A percentile compares a stretch with the other conserved stretches of the same genome.
These are phyloP conservation scores for Heliconius erato DNA, from an alignment of 2,888 invertebrate genomes.

Conservation along the genomic window DNA sequence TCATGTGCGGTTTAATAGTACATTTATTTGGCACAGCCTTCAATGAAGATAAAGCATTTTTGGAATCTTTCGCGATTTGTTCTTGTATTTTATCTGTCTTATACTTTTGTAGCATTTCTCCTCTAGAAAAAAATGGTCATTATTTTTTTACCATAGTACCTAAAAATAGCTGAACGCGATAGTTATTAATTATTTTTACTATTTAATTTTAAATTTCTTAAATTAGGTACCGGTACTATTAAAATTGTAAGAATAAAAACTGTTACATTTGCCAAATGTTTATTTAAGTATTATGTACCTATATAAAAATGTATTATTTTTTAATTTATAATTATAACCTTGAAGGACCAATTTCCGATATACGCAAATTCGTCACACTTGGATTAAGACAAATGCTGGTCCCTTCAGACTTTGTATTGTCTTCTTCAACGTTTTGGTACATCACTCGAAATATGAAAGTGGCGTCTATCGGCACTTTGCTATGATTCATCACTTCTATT, in stretches of 20 bases:
- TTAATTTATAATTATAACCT: slow-evolving; percentile 59
- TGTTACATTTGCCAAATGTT: no score
- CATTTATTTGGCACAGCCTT: slow-evolving; percentile 75
- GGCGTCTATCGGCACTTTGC: slow-evolving; percentile 83
- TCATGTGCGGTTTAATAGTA: slow-evolving; percentile 70
- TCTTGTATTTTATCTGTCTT: slow-evolving; percentile 69
- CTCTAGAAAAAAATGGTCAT: slow-evolving; percentile 61
- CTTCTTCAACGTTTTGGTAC: slow-evolving; percentile 68
- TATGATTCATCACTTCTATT: slow-evolving; percentile 86
- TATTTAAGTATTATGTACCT: no score
- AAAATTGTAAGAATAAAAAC: no score
- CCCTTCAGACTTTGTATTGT: slow-evolving; percentile 68
- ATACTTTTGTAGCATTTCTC: slow-evolving; percentile 70
- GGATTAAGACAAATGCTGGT: slow-evolving; percentile 76
- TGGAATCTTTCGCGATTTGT: slow-evolving; percentile 72
- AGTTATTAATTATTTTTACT: no score
- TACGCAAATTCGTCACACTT: slow-evolving; percentile 52
- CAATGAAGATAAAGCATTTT: slow-evolving; percentile 75
- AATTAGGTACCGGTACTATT: no score
- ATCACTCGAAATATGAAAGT: slow-evolving; percentile 82
- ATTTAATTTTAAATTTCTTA: no score
- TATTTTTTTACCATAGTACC: neutral
- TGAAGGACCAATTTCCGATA: slow-evolving; percentile 60
- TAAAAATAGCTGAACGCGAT: neutral
- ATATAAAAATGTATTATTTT: neutral